Evolutionary conservation across 2,797 vertebrate species (phyloP).

Genomic region (Chelon auratus): DNA sequence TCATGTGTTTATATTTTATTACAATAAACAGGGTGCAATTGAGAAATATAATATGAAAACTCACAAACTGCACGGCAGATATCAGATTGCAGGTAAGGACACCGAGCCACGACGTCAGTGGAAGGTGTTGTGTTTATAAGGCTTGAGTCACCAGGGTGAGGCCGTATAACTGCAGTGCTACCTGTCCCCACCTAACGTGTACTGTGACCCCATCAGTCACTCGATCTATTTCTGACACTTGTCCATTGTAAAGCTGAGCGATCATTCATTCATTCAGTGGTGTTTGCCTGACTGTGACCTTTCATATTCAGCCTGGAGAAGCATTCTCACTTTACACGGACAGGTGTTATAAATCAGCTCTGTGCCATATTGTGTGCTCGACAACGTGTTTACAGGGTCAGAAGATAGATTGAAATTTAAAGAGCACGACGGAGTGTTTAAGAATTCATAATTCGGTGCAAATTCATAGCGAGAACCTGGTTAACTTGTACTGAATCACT

Average conservation of each 20-base stretch:
- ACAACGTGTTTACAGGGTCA: slow-evolving; percentile 37
- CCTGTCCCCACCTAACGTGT: slow-evolving; percentile 56
- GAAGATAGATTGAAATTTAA: slow-evolving; percentile 22
- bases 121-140: slow-evolving; percentile 43
- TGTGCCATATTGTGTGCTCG: slow-evolving; percentile 26
- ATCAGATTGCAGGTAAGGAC: slow-evolving; percentile 34
- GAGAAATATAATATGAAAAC: slow-evolving; percentile 11
- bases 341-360: slow-evolving; percentile 16
- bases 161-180: slow-evolving; percentile 15
- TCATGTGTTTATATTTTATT: not conserved
- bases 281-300: slow-evolving; percentile 44
- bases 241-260: slow-evolving; percentile 33
- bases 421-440: slow-evolving; percentile 7
- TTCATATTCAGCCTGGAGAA: slow-evolving; percentile 43
- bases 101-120: slow-evolving; percentile 30
- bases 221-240: slow-evolving; percentile 43
- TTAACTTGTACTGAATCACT: slow-evolving; percentile 26
- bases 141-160: slow-evolving; percentile 53
- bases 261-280: slow-evolving; percentile 36
- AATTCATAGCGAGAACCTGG: slow-evolving; percentile 4
- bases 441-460: slow-evolving; percentile 16
- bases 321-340: slow-evolving; percentile 30
- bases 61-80: not conserved
- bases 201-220: slow-evolving; percentile 64
- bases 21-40: not conserved